Base-by-base conservation (phyloP, 2,888 invertebrate species). In the Drosophila tripunctata region DNA sequence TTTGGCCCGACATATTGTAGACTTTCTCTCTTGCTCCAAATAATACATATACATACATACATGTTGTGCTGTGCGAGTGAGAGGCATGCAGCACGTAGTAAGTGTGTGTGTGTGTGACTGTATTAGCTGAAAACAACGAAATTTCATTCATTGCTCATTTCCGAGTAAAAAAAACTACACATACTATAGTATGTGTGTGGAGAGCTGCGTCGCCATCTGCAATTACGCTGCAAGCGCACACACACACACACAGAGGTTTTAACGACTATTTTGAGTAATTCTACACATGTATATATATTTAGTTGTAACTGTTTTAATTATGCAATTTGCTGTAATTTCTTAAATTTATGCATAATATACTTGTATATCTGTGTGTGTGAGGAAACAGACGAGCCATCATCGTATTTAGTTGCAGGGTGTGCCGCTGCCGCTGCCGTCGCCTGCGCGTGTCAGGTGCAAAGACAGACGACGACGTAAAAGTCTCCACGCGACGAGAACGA, bases 141-240 rank as follows among this genome's bases (percentile, higher is more conserved):
- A 80, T 76, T 88, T 88, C 88, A 88, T 88, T 88, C 88, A 88
- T 87, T 86, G 74, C 86, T 75, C 68, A 70, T 81, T 79, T 84
- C 78, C 72, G 78, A 83, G 78, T 83, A 80, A 81, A 73, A 88
- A 71, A 73, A 88, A 71, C 71, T 82, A 79, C 69, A 67, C 72
- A 57, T n/a, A n/a, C n/a, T n/a, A n/a, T n/a, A n/a, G 55, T 62
- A 35, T 56, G 61, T 67, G 48, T 72, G n/a, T n/a, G n/a, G n/a
- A n/a, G n/a, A 54, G 67, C 50, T 54, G 31, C 47, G 63, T 50
- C 70, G 67, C 73, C 84, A 71, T 82, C 61, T 78, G 74, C 75
- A 78, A 66, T 67, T 67, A 63, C 69, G 40, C 50, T 67, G 58
- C 61, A 57, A 63, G 38, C 72, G 31, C 50, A 47, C 40, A 27